Base-by-base conservation (phyloP, 2,113 vertebrate species). In the Potamarius usumacintae region DNA sequence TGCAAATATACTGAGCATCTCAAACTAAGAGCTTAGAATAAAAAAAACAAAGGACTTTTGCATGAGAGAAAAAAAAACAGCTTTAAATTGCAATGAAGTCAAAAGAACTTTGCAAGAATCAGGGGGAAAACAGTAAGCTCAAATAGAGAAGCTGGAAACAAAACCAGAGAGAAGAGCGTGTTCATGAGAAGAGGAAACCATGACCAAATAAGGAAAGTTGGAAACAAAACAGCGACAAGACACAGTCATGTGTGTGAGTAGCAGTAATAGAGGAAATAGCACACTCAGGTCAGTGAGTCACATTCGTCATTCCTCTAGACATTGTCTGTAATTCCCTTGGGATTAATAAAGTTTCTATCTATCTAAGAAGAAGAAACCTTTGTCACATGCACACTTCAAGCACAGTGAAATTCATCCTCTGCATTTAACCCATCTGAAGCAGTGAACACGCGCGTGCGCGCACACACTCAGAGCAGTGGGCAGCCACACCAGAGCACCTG, bases 231-330 rank as follows among this genome's bases (percentile, higher is more conserved):
- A 7, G 25, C 2, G 25, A 14, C 12, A 11, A 5, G 1, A 3
- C 20, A 8, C 34, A 42, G 17, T 42, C 5, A 0, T 42, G 17
- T 42, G 12, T 22, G 71, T 10, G 34, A 27, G n/a, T 55, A 57
- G 77, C 7, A 80, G 53, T 18, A 74, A 7, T 72, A 72, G 10
- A 84, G 65, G 65, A 84, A 84, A 71, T 84, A 20, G 69, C 57
- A 58, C 14, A n/a, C 27, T 74, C 17, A 15, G n/a, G 18, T 34
- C 52, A 7, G 8, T 84, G 65, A 84, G 65, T 84, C 83, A 84
- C 0, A 34, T 55, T 84, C 42, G 2, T 55, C 50, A 53, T 53
- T 67, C 18, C 1, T 15, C 48, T 48, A 76, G 12, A 22, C 53
- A 58, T 74, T 5, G 11, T 57, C 65, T 57, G 34, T 7, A 80